phyloP scores from a whole-genome alignment of 2,797 vertebrate species.

The Silurus lanzhouensis region DNA sequence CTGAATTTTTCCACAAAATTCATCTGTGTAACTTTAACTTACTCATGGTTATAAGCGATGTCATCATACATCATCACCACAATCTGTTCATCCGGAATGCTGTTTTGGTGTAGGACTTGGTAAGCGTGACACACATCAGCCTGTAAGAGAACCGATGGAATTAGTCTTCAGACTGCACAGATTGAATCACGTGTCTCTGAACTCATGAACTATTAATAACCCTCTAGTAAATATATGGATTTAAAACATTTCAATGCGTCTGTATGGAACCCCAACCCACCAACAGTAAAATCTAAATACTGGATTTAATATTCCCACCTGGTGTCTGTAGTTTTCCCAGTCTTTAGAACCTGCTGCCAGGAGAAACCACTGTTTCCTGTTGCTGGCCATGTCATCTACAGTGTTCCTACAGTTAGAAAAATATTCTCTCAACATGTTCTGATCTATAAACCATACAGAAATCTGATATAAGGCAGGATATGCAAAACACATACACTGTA shows the following conservation, averaged over 20 bases:
- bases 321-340: constrained; percentile 46
- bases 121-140: constrained; percentile 80
- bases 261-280: too few relatives aligned
- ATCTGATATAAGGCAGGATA: too few relatives aligned
- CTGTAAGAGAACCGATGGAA: constrained; percentile 57
- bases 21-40: constrained; percentile 60
- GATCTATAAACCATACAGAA: too few relatives aligned
- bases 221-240: neutral
- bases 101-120: constrained; percentile 79
- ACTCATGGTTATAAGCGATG: constrained; percentile 74
- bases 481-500: too few relatives aligned
- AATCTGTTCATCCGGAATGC: constrained; percentile 80
- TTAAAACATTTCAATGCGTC: too few relatives aligned
- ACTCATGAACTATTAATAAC: neutral
- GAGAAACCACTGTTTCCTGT: constrained; percentile 38
- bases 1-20: too few relatives aligned
- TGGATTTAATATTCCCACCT: constrained; percentile 8
- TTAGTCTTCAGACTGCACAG: neutral
- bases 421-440: neutral
- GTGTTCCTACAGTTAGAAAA: neutral
- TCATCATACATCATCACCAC: constrained; percentile 85
- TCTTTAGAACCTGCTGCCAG: constrained; percentile 27
- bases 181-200: neutral
- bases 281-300: neutral
- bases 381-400: neutral